Conservation (phyloP, 2,888 invertebrate genomes). For the Galerucella calmariensis region DNA sequence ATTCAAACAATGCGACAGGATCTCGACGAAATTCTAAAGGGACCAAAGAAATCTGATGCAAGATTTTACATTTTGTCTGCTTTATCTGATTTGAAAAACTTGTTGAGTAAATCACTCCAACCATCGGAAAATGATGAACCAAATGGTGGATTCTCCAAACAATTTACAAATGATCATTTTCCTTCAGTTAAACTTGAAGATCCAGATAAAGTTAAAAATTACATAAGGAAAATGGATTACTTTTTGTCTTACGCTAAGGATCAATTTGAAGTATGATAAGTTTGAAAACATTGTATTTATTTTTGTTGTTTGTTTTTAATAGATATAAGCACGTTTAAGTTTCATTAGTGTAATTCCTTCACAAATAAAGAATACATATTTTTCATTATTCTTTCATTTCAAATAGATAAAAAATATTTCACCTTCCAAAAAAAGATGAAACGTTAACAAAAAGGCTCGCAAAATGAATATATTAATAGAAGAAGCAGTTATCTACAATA, state of each 20-base stretch:
- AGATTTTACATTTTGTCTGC: conserved; percentile 72
- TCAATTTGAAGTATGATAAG: conserved; percentile 32
- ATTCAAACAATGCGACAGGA: conserved; percentile 72
- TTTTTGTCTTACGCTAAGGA: conserved; percentile 74
- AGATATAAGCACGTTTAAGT: background rate
- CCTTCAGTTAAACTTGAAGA: conserved; percentile 68
- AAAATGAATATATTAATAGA: no score
- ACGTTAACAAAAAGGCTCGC: no score
- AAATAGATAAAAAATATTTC: no score
- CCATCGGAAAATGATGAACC: conserved; percentile 55
- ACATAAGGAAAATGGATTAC: conserved; percentile 77
- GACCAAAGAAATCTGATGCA: conserved; percentile 69
- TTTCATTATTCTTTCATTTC: background rate
- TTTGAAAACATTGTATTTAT: conserved; percentile 2
- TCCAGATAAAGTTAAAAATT: conserved; percentile 68
- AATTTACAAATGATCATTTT: conserved; percentile 69
- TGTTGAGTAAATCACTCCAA: conserved; percentile 65
- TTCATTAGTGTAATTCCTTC: background rate
- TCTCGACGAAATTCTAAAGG: conserved; percentile 71
- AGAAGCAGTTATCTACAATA: no score
- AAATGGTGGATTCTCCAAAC: conserved; percentile 66
- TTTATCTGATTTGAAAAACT: conserved; percentile 73
- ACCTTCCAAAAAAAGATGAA: no score
- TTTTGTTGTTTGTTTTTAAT: conserved; percentile 19
- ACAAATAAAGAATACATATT: background rate